Conservation (phyloP, 1,140 invertebrate genomes). For the Cheumatopsyche charites region DNA sequence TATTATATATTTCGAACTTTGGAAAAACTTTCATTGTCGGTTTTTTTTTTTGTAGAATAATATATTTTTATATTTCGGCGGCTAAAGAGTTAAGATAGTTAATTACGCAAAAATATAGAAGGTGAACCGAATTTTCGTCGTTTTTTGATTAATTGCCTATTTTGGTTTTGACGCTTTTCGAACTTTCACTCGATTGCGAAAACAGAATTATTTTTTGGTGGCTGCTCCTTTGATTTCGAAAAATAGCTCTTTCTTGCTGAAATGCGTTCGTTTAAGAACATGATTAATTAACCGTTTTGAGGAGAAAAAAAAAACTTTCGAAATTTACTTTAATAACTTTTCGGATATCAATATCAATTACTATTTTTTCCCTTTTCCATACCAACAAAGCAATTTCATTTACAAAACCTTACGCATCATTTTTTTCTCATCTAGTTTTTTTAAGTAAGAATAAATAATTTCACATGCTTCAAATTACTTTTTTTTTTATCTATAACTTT, state of each 20-base stretch:
- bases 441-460: neutral
- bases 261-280: no score
- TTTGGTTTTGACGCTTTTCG: conserved; percentile 37
- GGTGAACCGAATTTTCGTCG: conserved; percentile 24
- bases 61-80: conserved; percentile 1
- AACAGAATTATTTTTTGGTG: conserved; percentile 19
- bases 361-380: no score
- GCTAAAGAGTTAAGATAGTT: conserved; percentile 23
- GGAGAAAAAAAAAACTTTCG: no score
- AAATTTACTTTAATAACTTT: no score
- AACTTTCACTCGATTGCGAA: conserved; percentile 29
- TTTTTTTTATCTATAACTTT: neutral
- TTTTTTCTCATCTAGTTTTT: neutral
- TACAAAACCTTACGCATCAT: no score
- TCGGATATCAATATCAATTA: no score
- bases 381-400: no score
- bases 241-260: neutral
- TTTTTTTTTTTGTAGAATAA: no score
- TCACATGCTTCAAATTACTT: neutral
- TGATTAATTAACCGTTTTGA: no score
- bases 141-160: conserved; percentile 32
- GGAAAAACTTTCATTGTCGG: no score
- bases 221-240: conserved; percentile 7
- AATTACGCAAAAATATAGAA: conserved; percentile 26
- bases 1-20: neutral